These are phyloP conservation scores for Drosophila littoralis DNA, from an alignment of 1,140 invertebrate genomes.

Conservation along the genomic window DNA sequence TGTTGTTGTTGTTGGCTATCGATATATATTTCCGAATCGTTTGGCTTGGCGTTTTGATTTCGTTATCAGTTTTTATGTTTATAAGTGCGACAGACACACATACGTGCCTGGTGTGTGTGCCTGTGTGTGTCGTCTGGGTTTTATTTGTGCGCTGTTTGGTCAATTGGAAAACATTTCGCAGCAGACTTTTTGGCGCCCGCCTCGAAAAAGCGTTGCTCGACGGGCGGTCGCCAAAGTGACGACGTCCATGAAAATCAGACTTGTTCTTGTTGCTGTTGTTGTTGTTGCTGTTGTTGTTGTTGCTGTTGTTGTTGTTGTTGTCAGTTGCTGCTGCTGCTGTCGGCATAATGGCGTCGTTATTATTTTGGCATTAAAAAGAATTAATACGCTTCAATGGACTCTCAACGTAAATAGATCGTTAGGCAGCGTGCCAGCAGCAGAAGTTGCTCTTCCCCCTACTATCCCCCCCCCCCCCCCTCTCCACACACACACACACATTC, in stretches of 20 bases:
- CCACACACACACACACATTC: too few relatives aligned
- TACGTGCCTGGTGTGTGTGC: slow-evolving; percentile 12
- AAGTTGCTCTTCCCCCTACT: not conserved
- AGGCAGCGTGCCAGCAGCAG: slow-evolving; percentile 63
- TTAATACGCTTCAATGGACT: slow-evolving; percentile 80
- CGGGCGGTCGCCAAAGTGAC: slow-evolving; percentile 55
- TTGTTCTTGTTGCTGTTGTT: slow-evolving; percentile 19
- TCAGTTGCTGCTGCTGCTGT: slow-evolving; percentile 33
- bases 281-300: slow-evolving; percentile 15
- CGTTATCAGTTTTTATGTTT: slow-evolving; percentile 82
- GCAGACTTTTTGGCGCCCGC: slow-evolving; percentile 77
- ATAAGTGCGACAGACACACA: slow-evolving; percentile 64
- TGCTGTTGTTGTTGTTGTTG: slow-evolving; percentile 24
- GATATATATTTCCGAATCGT: slow-evolving; percentile 78
- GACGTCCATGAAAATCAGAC: slow-evolving; percentile 13
- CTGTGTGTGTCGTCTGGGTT: slow-evolving; percentile 53
- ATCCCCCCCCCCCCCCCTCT: not conserved
- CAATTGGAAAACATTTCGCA: slow-evolving; percentile 82
- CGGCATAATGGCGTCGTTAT: slow-evolving; percentile 82
- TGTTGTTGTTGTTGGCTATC: slow-evolving; percentile 49
- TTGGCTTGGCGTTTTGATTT: slow-evolving; percentile 80
- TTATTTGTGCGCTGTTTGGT: slow-evolving; percentile 80
- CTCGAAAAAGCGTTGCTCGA: slow-evolving; percentile 33
- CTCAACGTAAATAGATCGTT: slow-evolving; percentile 80
- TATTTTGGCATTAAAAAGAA: slow-evolving; percentile 83